These are phyloP conservation scores for Acrobasis consociella DNA, from an alignment of 2,888 invertebrate species.

Conservation along the genomic window DNA sequence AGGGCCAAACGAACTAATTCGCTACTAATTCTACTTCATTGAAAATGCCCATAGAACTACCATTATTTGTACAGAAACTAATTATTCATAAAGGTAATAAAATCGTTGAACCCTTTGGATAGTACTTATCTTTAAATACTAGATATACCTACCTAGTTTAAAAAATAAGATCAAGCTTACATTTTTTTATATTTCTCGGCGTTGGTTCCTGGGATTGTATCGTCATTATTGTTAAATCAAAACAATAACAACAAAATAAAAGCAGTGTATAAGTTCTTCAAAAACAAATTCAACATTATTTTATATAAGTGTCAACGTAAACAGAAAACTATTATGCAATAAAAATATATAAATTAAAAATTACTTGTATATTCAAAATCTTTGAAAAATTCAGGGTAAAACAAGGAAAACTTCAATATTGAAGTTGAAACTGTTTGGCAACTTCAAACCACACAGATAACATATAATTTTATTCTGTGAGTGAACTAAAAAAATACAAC, in stretches of 20 bases:
- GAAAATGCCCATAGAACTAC: too few species aligned
- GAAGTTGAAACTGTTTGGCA: not conserved
- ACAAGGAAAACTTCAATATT: not conserved
- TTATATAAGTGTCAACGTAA: not conserved
- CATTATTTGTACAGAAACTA: too few species aligned
- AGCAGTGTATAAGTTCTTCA: not conserved
- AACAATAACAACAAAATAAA: not conserved
- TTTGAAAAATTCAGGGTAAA: not conserved
- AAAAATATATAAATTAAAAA: not conserved
- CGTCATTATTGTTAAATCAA: not conserved
- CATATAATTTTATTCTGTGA: not conserved
- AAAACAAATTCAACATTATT: not conserved
- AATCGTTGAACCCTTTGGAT: too few species aligned
- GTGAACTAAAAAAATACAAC: not conserved
- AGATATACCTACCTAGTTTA: not conserved
- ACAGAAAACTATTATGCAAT: not conserved
- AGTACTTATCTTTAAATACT: too few species aligned
- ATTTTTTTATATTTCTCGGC: not conserved
- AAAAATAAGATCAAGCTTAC: not conserved
- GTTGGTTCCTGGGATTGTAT: not conserved
- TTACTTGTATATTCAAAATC: too few species aligned
- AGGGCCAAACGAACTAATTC: too few species aligned
- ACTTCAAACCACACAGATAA: not conserved
- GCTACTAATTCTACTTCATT: too few species aligned
- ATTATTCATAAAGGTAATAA: too few species aligned